Percentiles rank a stretch among this genome's conserved stretches.
phyloP scores from a whole-genome alignment of 1,140 invertebrate genomes.

The Bombus cullumanus region DNA sequence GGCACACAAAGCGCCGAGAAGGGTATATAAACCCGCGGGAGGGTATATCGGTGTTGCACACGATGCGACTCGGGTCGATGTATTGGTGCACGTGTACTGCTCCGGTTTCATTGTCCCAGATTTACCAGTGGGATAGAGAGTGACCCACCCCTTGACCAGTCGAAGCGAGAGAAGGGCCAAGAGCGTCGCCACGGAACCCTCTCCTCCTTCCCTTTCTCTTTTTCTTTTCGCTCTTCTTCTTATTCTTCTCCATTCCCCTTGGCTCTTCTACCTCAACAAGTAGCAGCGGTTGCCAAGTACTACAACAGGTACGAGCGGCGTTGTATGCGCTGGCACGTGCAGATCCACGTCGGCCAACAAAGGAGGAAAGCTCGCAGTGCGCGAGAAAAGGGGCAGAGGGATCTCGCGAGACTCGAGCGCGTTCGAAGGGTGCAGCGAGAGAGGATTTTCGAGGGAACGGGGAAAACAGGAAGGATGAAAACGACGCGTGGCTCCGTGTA shows the following conservation, averaged over 20 bases:
- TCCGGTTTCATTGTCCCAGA: constrained; percentile 81
- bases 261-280: constrained; percentile 71
- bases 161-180: constrained; percentile 39
- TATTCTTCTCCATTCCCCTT: not conserved
- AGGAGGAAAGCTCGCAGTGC: not conserved
- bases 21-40: too few relatives aligned
- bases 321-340: constrained; percentile 37
- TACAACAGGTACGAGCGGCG: constrained; percentile 20
- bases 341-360: not conserved
- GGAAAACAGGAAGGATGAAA: constrained; percentile 63
- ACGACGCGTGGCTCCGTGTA: constrained; percentile 71
- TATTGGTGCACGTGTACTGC: constrained; percentile 76
- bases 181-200: constrained; percentile 33
- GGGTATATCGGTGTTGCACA: constrained; percentile 13
- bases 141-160: constrained; percentile 67
- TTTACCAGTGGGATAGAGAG: constrained; percentile 70
- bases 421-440: too few relatives aligned
- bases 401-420: not conserved
- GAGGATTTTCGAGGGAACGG: too few relatives aligned
- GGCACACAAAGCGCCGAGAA: too few relatives aligned
- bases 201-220: not conserved
- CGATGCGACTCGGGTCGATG: constrained; percentile 43
- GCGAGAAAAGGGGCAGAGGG: not conserved
- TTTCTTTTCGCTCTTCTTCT: not conserved
- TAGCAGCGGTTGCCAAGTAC: constrained; percentile 62